Conservation (phyloP, 2,888 invertebrate species). For the Drosophila trichaetosa region DNA sequence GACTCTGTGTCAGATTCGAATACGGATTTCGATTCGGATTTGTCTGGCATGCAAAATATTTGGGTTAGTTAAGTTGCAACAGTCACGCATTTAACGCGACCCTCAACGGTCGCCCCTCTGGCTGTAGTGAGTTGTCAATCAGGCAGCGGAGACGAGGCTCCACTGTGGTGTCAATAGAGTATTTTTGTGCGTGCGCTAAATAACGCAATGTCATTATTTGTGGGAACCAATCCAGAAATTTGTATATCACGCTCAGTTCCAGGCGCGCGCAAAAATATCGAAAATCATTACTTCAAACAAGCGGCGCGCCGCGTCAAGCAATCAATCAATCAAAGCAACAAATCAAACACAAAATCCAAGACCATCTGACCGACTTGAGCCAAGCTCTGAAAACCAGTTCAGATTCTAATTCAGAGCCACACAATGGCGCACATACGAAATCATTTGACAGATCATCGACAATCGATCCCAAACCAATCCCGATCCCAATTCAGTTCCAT, state of each 20-base stretch:
- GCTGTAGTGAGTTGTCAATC: constrained; percentile 68
- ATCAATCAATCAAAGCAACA: constrained; percentile 77
- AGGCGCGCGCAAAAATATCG: constrained; percentile 55
- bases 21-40: constrained; percentile 11
- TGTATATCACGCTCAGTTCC: constrained; percentile 50
- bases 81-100: constrained; percentile 61
- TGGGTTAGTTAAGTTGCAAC: constrained; percentile 57
- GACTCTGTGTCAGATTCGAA: constrained; percentile 3
- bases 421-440: constrained; percentile 59
- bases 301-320: constrained; percentile 59
- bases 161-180: constrained; percentile 35
- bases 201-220: constrained; percentile 78
- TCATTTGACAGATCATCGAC: constrained; percentile 66
- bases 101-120: not conserved
- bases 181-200: constrained; percentile 36
- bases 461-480: constrained; percentile 23
- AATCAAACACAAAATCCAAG: constrained; percentile 66
- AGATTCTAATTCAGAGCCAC: constrained; percentile 27
- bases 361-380: constrained; percentile 20
- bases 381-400: constrained; percentile 56
- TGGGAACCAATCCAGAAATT: constrained; percentile 72
- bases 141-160: constrained; percentile 26
- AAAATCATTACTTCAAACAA: constrained; percentile 72
- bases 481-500: constrained; percentile 20
- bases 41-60: constrained; percentile 47